Evolutionary conservation across 2,113 vertebrate species (phyloP).

Genomic region (Microcebus ravelobensis): DNA sequence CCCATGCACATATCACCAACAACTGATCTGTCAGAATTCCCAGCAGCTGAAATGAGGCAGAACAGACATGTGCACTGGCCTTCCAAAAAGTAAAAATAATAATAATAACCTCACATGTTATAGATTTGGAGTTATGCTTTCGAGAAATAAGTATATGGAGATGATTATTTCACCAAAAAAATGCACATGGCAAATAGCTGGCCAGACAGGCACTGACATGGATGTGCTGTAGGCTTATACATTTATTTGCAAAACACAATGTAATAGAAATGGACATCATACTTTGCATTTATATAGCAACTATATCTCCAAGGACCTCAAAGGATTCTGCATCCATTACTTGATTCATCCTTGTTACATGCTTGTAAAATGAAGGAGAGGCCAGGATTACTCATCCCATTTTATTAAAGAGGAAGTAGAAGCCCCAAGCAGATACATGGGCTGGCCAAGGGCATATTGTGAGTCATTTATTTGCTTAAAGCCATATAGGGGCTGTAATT

Average conservation of each 20-base stretch:
- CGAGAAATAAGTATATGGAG: conserved; percentile 31
- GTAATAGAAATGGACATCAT: conserved; percentile 67
- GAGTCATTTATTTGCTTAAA: conserved; percentile 67
- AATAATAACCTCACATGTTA: not conserved
- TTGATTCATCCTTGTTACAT: conserved; percentile 69
- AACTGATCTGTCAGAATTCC: conserved; percentile 30
- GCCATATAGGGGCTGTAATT: conserved; percentile 56
- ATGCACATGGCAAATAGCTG: not conserved
- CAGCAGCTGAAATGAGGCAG: conserved; percentile 48
- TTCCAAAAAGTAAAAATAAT: not conserved
- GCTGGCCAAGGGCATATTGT: conserved; percentile 57
- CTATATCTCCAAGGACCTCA: conserved; percentile 73
- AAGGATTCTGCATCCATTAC: conserved; percentile 72
- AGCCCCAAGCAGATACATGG: not conserved
- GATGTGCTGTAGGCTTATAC: conserved; percentile 47
- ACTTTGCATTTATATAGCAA: conserved; percentile 81
- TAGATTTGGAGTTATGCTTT: not conserved
- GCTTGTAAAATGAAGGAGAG: conserved; percentile 70
- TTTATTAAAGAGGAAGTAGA: conserved; percentile 63
- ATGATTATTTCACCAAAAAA: conserved; percentile 45
- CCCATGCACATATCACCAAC: not conserved
- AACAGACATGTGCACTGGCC: not conserved
- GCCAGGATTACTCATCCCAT: conserved; percentile 65
- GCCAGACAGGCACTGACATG: conserved; percentile 34
- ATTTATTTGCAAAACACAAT: conserved; percentile 71